phyloP scores from a whole-genome alignment of 1,140 invertebrate genomes.

The Danaus melanippus region DNA sequence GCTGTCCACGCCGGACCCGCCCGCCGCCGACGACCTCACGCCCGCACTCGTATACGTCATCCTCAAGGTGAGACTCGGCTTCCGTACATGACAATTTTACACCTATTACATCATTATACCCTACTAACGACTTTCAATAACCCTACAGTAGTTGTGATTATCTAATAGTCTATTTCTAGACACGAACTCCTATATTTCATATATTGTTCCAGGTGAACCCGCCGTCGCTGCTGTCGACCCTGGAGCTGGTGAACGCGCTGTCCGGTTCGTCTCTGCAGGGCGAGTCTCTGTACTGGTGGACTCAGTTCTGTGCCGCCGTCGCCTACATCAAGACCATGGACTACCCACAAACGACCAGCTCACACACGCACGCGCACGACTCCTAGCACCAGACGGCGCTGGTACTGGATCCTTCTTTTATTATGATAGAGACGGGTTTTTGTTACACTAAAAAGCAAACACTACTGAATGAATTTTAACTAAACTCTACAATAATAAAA shows the following conservation, averaged over 20 bases:
- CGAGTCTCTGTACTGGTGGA: slow-evolving; percentile 98
- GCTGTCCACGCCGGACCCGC: slow-evolving; percentile 86
- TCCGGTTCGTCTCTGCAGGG: slow-evolving; percentile 88
- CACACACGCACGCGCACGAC: slow-evolving; percentile 4
- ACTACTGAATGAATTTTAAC: too few relatives aligned
- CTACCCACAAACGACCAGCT: slow-evolving; percentile 62
- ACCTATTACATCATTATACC: neutral
- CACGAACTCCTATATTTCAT: too few relatives aligned
- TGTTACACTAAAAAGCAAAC: too few relatives aligned
- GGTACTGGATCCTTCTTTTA: neutral
- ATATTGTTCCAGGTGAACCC: slow-evolving; percentile 85
- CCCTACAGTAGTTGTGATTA: too few relatives aligned
- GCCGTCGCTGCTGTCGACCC: slow-evolving; percentile 92
- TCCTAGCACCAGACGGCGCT: slow-evolving; percentile 18
- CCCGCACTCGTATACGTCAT: slow-evolving; percentile 97
- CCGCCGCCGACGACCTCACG: slow-evolving; percentile 96
- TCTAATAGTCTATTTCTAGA: too few relatives aligned
- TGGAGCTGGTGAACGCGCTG: slow-evolving; percentile 96
- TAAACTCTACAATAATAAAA: too few relatives aligned
- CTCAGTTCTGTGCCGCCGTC: slow-evolving; percentile 95
- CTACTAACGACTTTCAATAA: too few relatives aligned
- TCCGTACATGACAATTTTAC: neutral
- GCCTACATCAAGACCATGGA: slow-evolving; percentile 99
- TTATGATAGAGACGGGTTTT: too few relatives aligned
- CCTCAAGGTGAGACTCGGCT: slow-evolving; percentile 80